phyloP scores from a whole-genome alignment of 1,140 invertebrate genomes.

The Lordiphosa mommai region DNA sequence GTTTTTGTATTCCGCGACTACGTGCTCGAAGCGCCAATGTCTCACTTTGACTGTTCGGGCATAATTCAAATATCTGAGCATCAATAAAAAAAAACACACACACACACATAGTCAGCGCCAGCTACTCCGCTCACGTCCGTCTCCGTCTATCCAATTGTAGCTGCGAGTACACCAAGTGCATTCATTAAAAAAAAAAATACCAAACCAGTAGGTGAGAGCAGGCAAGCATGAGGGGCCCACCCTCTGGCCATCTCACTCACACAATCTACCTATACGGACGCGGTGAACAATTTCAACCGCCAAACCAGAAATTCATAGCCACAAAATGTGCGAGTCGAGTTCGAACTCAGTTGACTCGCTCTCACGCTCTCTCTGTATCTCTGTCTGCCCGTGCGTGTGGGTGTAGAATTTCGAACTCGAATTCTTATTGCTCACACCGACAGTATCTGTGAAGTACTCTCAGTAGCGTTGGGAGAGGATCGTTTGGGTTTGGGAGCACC shows the following conservation, averaged over 20 bases:
- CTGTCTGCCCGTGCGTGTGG: constrained; percentile 5
- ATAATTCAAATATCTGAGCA: constrained; percentile 80
- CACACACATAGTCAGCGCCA: constrained; percentile 19
- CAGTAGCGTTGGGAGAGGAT: no score
- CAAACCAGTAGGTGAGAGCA: constrained; percentile 32
- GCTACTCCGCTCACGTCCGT: constrained; percentile 15
- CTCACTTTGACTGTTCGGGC: constrained; percentile 79
- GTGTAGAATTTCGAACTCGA: constrained; percentile 38
- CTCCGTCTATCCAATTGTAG: constrained; percentile 68
- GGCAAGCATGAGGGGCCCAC: constrained; percentile 32
- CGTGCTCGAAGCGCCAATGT: constrained; percentile 80
- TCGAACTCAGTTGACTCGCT: not conserved
- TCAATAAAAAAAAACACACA: constrained; percentile 75
- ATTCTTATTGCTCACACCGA: constrained; percentile 64
- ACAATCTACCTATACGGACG: constrained; percentile 61
- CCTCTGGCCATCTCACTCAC: constrained; percentile 37
- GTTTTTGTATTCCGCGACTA: constrained; percentile 66
- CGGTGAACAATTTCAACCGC: constrained; percentile 43
- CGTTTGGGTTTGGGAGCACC: not conserved
- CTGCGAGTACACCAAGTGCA: constrained; percentile 68
- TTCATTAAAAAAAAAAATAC: constrained; percentile 42
- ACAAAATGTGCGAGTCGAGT: constrained; percentile 44
- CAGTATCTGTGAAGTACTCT: constrained; percentile 41
- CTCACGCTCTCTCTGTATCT: no score
- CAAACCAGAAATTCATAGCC: constrained; percentile 55